Evolutionary conservation across 2,113 vertebrate genomes (phyloP).

Genomic region (Raphicerus campestris): DNA sequence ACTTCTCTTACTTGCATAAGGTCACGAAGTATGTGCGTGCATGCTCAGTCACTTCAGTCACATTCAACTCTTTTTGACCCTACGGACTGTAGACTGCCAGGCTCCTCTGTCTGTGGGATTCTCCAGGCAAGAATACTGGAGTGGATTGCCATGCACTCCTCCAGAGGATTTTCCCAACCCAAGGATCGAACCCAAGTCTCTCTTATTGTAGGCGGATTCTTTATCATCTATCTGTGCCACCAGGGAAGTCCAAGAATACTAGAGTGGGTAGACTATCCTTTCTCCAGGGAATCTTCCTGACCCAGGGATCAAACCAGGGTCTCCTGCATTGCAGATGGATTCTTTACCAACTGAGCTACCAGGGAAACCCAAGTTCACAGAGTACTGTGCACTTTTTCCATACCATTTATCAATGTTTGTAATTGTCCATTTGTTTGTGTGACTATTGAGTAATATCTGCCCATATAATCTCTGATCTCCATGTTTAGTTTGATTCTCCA

Average conservation of each 20-base stretch:
- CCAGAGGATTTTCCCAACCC: background rate
- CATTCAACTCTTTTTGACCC: background rate
- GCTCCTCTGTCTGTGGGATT: background rate
- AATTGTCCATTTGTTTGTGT: background rate
- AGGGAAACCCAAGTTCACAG: background rate
- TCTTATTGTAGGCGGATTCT: background rate
- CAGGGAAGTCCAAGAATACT: background rate
- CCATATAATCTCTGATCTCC: background rate
- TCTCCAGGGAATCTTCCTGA: background rate
- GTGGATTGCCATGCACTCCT: background rate
- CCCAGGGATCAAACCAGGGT: background rate
- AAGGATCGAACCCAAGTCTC: background rate
- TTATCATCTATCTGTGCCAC: background rate
- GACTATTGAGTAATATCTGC: background rate
- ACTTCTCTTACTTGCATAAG: background rate
- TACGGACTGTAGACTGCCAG: background rate
- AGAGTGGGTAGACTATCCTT: background rate
- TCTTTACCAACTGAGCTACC: background rate
- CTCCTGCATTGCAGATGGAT: background rate
- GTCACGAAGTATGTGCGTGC: accelerated
- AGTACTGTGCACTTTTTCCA: background rate
- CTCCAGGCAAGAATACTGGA: background rate
- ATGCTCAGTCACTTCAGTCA: background rate
- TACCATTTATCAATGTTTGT: background rate
- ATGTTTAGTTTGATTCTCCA: background rate